Conservation (phyloP, 2,797 vertebrate species). For the Cynopterus sphinx region DNA sequence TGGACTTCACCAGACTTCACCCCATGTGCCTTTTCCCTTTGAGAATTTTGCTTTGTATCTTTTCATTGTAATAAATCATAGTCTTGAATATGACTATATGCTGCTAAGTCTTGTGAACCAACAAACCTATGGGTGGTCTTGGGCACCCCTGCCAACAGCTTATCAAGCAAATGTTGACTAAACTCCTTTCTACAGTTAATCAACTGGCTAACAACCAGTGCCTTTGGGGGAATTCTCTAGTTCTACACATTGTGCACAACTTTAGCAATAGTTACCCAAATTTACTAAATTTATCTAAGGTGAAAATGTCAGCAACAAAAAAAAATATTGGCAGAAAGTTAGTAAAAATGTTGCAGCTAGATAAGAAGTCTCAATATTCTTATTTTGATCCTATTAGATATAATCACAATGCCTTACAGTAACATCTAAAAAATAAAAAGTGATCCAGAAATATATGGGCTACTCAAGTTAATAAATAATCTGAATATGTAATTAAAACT, state of each 20-base stretch:
- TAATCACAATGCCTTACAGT: background rate
- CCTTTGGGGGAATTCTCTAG: background rate
- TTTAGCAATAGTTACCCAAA: background rate
- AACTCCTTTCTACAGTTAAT: background rate
- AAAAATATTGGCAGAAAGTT: background rate
- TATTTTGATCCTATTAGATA: constrained; percentile 10
- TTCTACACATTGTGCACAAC: background rate
- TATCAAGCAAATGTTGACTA: constrained; percentile 11
- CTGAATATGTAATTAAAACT: constrained; percentile 14
- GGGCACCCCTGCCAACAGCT: background rate
- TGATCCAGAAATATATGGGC: background rate
- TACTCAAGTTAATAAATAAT: background rate
- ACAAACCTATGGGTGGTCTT: background rate
- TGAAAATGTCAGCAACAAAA: background rate
- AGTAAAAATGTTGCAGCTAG: background rate
- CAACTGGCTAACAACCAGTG: background rate
- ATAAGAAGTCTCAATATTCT: background rate
- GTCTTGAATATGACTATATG: background rate
- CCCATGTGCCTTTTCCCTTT: background rate
- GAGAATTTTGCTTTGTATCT: background rate
- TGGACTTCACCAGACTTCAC: background rate
- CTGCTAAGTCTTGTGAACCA: background rate
- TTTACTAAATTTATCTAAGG: background rate
- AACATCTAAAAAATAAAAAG: background rate
- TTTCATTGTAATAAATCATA: background rate